Evolutionary conservation across 2,888 invertebrate genomes (phyloP).

Genomic region (Acronicta aceris): DNA sequence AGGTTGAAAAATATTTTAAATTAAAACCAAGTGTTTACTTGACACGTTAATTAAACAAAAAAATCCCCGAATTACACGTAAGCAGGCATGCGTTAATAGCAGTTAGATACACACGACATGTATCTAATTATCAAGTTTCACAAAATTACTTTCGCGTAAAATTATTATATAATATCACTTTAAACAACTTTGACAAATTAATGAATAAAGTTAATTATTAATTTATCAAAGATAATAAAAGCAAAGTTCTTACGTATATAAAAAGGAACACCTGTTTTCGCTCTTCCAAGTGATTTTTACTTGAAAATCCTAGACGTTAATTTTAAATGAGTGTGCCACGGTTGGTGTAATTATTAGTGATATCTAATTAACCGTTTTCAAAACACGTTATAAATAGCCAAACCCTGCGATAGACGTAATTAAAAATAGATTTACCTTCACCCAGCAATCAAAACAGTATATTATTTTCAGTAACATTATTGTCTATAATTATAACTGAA

Average conservation of each 20-base stretch:
- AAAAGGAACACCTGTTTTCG: no score
- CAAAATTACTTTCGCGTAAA: conserved; percentile 8
- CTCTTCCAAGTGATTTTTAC: no score
- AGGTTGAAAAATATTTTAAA: conserved; percentile 33
- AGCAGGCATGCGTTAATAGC: conserved; percentile 9
- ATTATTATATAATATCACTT: no score
- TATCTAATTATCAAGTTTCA: conserved; percentile 20
- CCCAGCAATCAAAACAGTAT: conserved; percentile 43
- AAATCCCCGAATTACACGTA: conserved; percentile 21
- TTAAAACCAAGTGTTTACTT: conserved; percentile 32
- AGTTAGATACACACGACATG: conserved; percentile 16
- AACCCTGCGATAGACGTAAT: conserved; percentile 53
- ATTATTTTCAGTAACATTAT: conserved; percentile 17
- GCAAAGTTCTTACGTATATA: no score
- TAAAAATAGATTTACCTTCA: conserved; percentile 68
- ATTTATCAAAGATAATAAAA: no score
- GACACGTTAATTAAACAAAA: conserved; percentile 37
- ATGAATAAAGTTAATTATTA: no score
- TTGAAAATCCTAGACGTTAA: no score
- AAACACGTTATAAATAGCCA: conserved; percentile 27
- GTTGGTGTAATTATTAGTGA: conserved; percentile 10
- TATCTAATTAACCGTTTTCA: conserved; percentile 48
- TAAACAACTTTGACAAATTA: no score
- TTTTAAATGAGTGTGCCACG: conserved; percentile 3
- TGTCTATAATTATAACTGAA: conserved; percentile 29